Evolutionary conservation across 2,113 vertebrate species (phyloP), one percentile per base, ranked within the genome.

Genomic region (Nyctibius bracteatus): DNA sequence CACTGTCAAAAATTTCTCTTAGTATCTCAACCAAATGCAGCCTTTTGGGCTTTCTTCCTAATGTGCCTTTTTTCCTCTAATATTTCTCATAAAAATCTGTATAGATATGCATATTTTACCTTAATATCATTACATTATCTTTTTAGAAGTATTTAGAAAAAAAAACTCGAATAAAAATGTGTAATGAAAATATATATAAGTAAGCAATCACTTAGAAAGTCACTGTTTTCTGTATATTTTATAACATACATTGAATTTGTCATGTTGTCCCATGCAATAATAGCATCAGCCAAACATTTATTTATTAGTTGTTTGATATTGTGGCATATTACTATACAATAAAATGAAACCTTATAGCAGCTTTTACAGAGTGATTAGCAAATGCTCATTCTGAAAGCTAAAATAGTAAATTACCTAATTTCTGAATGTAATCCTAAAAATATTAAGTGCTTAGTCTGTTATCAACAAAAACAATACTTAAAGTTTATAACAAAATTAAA

Each of bases 161-260:
- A n/a, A n/a, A n/a, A n/a, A n/a, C n/a, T n/a, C n/a, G n/a, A n/a
- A n/a, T n/a, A n/a, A n/a, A n/a, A n/a, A n/a, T n/a, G n/a, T n/a
- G n/a, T n/a, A n/a, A n/a, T n/a, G n/a, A n/a, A n/a, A 96, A 86
- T 39, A 8, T 55, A 61, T 52, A 90, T 72, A 92, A 81, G 47
- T n/a, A n/a, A n/a, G n/a, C 25, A 93, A 90, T 80, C 72, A 27
- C 10, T 92, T 78, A 92, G 59, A 86, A 91, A 61, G 77, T 92
- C 73, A 75, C 10, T 80, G 55, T 68, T 86, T 85, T 92, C 33
- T 81, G 55, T 37, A 35, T 88, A 72, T 41, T 92, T 92, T 51
- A n/a, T 57, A 93, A 49, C 63, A 89, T 27, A 65, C 30, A 66
- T 86, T 73, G 49, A 87, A 92, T 88, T 91, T 96, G 37, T 96